Evolutionary conservation across 1,140 invertebrate species (phyloP), one percentile per base, ranked within the genome.

Genomic region (Aphelinus atriplicis): DNA sequence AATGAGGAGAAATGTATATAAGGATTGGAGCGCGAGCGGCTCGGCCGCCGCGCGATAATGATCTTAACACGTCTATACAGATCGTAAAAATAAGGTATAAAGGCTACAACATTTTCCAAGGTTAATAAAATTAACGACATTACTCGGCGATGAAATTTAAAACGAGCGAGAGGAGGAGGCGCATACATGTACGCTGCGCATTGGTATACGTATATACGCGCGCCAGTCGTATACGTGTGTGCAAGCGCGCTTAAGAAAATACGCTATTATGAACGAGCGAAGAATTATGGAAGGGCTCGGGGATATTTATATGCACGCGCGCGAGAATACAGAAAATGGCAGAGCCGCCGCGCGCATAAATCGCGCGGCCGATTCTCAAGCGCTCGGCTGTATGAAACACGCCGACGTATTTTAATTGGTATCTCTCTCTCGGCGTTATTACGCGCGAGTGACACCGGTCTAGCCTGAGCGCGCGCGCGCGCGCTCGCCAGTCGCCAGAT

Each of bases 61-160:
- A 71, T 66, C 73, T 70, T 68, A 68, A 68, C 56, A 68, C 65
- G 64, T 6, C 4, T 58, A 56, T 63, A 75, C 56, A 64, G 47
- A 51, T 43, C 51, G 67, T 64, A 75, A 75, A 69, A 75, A 57
- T 57, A 70, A 75, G 51, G 56, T 51, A 57, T 69, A 58, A 70
- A 70, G 42, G 55, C 53, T 66, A 66, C 57, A 68, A 50, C 48
- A 68, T 68, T 71, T 71, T 71, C 68, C 74, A 76, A 76, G 74
- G 74, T 71, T 58, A 55, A 69, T 60, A 71, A 76, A 76, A 76
- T 76, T 60, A 76, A 76, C 71, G 62, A 71, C 65, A 76, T 76
- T 76, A 58, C 74, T 65, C 62, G 62, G 63, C 57, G 74, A 63
- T 76, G 74, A 76, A 76, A 71, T 76, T 71, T 51, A 66, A 76